Evolutionary conservation across 2,797 vertebrate species (phyloP), one percentile per base, ranked within the genome.

Genomic region (Semotilus atromaculatus): DNA sequence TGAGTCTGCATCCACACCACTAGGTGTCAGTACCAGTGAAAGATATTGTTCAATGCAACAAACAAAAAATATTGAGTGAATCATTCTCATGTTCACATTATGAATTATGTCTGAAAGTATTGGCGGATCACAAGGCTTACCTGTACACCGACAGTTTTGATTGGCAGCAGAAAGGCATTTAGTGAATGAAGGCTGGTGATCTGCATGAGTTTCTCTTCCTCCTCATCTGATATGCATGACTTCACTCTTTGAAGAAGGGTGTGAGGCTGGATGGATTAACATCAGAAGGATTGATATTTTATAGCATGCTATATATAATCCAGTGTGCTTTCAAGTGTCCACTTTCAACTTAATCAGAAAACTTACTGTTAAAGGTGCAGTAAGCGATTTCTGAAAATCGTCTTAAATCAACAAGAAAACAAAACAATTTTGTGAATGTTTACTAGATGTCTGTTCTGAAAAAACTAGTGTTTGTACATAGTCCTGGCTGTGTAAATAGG

Each of bases 161-260:
- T 98, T 82, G 98, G 98, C 91, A 99, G 94, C 94, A 99, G 93
- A 93, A 99, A 99, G 96, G 98, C 98, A 95, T 97, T 99, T 90
- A 99, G 96, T 95, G 98, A 98, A 96, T 99, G 97, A 94, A 97
- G 96, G 96, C 98, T 99, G 89, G 98, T 99, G 91, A 99, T 98
- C 90, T 99, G 97, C 97, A 99, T 96, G 92, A 99, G 94, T 89
- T 97, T 99, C 93, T 99, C 98, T 93, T 99, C 98, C 85, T 99
- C 98, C 87, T 99, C 98, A 16, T 99, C 98, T 7, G 96, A 97
- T 60, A 98, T 98, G 91, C 98, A 99, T 0, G 97, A 97, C 94
- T 99, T 99, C 89, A 99, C 98, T 94, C 97, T 97, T 88, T 99
- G 98, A 89, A 99, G 94, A 88, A 99, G 90, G 0, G 95, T 96